phyloP scores from a whole-genome alignment of 1,140 invertebrate genomes.

The Pseudomyrmex sp. region DNA sequence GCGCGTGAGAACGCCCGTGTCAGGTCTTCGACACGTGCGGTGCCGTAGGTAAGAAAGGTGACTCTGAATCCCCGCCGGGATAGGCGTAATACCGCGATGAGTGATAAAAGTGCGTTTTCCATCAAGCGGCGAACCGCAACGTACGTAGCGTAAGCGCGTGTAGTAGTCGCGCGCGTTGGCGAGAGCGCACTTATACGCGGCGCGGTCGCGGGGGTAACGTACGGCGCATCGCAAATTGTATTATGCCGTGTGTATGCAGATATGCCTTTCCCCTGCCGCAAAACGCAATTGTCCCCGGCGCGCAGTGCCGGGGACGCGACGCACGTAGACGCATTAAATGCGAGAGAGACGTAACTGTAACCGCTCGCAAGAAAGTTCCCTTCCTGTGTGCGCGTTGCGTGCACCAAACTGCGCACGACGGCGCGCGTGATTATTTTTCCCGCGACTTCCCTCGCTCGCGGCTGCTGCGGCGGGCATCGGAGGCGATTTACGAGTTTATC shows the following conservation, averaged over 20 bases:
- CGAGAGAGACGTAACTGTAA: conserved; percentile 69
- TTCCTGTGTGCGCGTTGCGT: conserved; percentile 59
- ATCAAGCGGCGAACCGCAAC: conserved; percentile 81
- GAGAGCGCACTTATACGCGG: conserved; percentile 60
- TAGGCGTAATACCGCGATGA: conserved; percentile 31
- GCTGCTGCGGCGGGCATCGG: conserved; percentile 50
- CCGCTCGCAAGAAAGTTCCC: conserved; percentile 48
- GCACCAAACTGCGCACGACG: conserved; percentile 50
- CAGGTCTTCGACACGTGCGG: conserved; percentile 56
- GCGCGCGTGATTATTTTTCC: conserved; percentile 70
- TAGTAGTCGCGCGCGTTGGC: conserved; percentile 57
- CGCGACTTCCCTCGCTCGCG: conserved; percentile 55
- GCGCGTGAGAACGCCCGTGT: conserved; percentile 64
- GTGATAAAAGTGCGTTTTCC: conserved; percentile 78
- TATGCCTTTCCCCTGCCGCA: conserved; percentile 70
- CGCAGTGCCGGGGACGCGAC: conserved; percentile 12
- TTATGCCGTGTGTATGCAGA: conserved; percentile 80
- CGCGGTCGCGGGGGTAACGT: conserved; percentile 49
- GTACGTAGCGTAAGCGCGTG: conserved; percentile 27
- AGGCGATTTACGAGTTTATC: conserved; percentile 74
- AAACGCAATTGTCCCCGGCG: conserved; percentile 78
- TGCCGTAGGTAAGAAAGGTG: conserved; percentile 65
- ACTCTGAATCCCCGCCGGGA: conserved; percentile 38
- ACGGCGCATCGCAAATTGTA: conserved; percentile 79
- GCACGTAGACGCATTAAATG: conserved; percentile 65